A percentile compares a stretch with the other conserved stretches of the same genome.
phyloP scores from a whole-genome alignment of 1,140 invertebrate genomes.

The Gonioctena quinquepunctata region DNA sequence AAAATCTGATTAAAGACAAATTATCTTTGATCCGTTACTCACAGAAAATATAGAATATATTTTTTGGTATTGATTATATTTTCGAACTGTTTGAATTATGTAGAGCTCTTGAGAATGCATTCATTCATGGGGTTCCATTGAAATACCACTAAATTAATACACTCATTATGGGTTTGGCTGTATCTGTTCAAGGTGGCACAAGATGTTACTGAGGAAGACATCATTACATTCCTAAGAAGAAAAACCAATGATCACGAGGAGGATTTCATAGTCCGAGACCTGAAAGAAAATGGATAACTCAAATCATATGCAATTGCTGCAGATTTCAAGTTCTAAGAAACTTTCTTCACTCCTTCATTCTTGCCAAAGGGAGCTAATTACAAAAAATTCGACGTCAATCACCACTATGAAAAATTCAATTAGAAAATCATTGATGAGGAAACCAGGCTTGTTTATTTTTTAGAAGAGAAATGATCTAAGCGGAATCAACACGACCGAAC shows the following conservation, averaged over 20 bases:
- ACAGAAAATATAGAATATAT: too few species aligned
- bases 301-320: neutral
- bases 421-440: too few species aligned
- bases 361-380: neutral
- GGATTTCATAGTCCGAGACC: neutral
- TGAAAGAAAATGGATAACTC: neutral
- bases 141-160: too few species aligned
- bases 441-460: neutral
- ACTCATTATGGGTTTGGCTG: too few species aligned
- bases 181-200: too few species aligned
- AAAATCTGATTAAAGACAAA: too few species aligned
- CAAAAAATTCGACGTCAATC: neutral
- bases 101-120: too few species aligned
- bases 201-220: too few species aligned
- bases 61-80: too few species aligned
- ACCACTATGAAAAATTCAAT: neutral
- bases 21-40: too few species aligned
- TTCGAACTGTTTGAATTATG: neutral
- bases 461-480: neutral
- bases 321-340: neutral
- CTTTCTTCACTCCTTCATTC: slow-evolving; percentile 5
- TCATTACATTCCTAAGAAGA: neutral
- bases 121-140: too few species aligned
- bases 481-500: neutral
- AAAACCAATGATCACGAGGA: neutral